Evolutionary conservation across 2,113 vertebrate species (phyloP).

Genomic region (Rhegmatorhina hoffmannsi): DNA sequence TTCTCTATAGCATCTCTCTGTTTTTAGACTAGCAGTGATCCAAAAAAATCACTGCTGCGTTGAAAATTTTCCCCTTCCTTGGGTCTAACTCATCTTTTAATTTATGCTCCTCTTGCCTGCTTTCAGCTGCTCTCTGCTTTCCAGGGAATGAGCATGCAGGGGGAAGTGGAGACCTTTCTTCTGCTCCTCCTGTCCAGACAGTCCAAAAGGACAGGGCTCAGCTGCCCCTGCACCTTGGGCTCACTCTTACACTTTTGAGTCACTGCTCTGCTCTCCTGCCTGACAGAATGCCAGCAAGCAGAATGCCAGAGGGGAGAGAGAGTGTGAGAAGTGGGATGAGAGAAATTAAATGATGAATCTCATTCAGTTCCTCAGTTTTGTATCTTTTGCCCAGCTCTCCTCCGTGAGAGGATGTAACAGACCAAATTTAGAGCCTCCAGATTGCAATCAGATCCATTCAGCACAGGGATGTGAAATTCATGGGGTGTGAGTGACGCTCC

Average conservation of each 20-base stretch:
- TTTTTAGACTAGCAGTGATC: background rate
- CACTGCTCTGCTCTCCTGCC: background rate
- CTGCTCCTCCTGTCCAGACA: background rate
- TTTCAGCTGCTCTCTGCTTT: background rate
- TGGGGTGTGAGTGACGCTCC: background rate
- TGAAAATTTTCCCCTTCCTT: background rate
- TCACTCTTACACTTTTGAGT: background rate
- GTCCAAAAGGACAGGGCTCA: background rate
- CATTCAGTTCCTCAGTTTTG: background rate
- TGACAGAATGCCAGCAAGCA: background rate
- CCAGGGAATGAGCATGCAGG: background rate
- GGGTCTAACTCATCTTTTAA: background rate
- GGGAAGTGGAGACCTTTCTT: background rate
- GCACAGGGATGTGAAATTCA: rapidly evolving
- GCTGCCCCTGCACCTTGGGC: background rate
- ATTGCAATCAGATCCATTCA: conserved; percentile 9
- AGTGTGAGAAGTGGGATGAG: background rate
- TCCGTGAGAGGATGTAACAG: background rate
- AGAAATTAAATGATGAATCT: background rate
- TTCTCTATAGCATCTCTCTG: background rate
- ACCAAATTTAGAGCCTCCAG: conserved; percentile 11
- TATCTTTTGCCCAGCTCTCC: background rate
- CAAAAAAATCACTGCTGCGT: background rate
- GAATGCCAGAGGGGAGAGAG: background rate
- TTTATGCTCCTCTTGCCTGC: background rate